A percentile compares a stretch with the other conserved stretches of the same genome.
phyloP scores from a whole-genome alignment of 2,888 invertebrate genomes.

The Lasioglossum lativentre region DNA sequence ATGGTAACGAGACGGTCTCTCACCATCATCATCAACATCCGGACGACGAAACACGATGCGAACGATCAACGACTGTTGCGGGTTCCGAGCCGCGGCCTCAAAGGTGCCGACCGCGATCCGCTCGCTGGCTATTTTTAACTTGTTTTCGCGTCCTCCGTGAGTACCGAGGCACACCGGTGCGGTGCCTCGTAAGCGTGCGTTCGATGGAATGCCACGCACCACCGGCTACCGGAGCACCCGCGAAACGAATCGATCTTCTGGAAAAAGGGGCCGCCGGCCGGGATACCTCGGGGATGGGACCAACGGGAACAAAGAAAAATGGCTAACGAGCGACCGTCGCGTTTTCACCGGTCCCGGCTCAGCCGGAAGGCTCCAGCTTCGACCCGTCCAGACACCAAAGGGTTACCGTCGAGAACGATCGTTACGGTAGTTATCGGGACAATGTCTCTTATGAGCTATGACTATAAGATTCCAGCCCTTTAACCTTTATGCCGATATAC shows the following conservation, averaged over 20 bases:
- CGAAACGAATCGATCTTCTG: conserved; percentile 67
- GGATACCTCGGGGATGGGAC: not conserved
- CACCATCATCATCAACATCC: conserved; percentile 79
- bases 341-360: not conserved
- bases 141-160: conserved; percentile 68
- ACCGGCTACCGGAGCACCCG: conserved; percentile 60
- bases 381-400: not conserved
- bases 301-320: conserved; percentile 13
- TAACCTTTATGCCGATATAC: not conserved
- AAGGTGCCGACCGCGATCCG: conserved; percentile 74
- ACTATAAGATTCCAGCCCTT: not conserved
- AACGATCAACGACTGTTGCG: conserved; percentile 74
- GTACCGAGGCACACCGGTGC: conserved; percentile 36
- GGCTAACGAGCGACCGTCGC: conserved; percentile 8
- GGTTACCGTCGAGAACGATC: not conserved
- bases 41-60: conserved; percentile 76
- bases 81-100: conserved; percentile 68
- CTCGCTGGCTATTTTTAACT: conserved; percentile 73
- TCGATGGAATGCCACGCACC: conserved; percentile 72
- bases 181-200: conserved; percentile 62
- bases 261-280: conserved; percentile 19
- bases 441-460: not conserved
- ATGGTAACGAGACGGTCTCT: conserved; percentile 77
- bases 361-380: not conserved
- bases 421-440: not conserved